Evolutionary conservation across 1,140 invertebrate species (phyloP).

Genomic region (Bicyclus anynana): DNA sequence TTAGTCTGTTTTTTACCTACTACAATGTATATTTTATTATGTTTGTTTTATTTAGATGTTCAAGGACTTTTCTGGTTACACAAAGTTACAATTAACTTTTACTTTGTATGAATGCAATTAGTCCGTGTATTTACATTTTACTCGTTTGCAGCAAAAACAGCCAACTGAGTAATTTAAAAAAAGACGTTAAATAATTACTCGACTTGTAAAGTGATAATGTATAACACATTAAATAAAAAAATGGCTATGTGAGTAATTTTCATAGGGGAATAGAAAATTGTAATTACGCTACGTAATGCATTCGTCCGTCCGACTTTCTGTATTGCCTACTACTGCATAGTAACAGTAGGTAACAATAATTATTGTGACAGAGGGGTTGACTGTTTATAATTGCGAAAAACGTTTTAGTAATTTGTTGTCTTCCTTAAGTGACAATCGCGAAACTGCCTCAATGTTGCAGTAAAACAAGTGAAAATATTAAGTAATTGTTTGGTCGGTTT

Average conservation of each 20-base stretch:
- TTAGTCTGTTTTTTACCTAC: no score
- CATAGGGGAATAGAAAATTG: constrained; percentile 22
- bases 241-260: constrained; percentile 14
- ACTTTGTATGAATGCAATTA: neutral
- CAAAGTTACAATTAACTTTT: neutral
- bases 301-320: constrained; percentile 17
- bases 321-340: constrained; percentile 12
- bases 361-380: constrained; percentile 12
- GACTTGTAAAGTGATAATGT: constrained; percentile 24
- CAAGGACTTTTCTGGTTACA: no score
- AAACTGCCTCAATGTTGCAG: no score
- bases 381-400: constrained; percentile 4
- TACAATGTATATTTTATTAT: no score
- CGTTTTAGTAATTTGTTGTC: no score
- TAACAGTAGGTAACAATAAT: constrained; percentile 10
- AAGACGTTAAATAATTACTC: constrained; percentile 9
- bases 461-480: no score
- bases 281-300: constrained; percentile 40
- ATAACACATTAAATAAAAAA: constrained; percentile 28
- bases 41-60: no score
- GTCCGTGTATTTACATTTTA: neutral
- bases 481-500: no score
- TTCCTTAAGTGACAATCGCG: no score
- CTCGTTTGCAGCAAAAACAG: constrained; percentile 3
- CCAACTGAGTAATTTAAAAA: constrained; percentile 2